phyloP scores from a whole-genome alignment of 2,113 vertebrate species.

The Poecile atricapillus region DNA sequence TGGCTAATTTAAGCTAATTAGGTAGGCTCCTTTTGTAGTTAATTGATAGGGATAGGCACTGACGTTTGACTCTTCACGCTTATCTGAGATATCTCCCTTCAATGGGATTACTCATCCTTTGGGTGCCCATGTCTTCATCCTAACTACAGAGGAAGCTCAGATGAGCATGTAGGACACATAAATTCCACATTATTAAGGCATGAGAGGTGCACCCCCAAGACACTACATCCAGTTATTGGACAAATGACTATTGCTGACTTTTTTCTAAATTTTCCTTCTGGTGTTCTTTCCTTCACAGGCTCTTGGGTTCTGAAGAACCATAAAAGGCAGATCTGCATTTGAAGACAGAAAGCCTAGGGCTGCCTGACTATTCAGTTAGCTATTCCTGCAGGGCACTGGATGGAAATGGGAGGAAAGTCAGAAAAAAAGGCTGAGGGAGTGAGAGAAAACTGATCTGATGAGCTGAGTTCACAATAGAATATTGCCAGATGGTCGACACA shows the following conservation, averaged over 20 bases:
- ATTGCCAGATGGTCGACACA: background rate
- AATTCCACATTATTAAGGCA: background rate
- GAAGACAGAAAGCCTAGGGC: background rate
- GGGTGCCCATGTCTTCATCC: background rate
- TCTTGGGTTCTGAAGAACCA: background rate
- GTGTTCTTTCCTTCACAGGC: background rate
- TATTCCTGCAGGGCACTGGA: background rate
- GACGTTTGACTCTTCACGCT: background rate
- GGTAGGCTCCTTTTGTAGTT: conserved; percentile 32
- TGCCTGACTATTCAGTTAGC: background rate
- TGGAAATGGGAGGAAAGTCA: background rate
- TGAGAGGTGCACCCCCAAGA: background rate
- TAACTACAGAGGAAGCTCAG: background rate
- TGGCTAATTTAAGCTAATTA: conserved; percentile 50
- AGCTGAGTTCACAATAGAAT: background rate
- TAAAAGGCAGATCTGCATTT: background rate
- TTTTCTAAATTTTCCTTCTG: background rate
- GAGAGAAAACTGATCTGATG: background rate
- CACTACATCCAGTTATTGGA: background rate
- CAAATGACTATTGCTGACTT: background rate
- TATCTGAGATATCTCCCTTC: conserved; percentile 19
- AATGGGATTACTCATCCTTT: background rate
- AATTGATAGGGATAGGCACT: conserved; percentile 33
- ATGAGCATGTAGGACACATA: background rate
- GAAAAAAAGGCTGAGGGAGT: background rate